Evolutionary conservation across 2,797 vertebrate genomes (phyloP), one percentile per base, ranked within the genome.

Genomic region (Acanthiza pusilla): DNA sequence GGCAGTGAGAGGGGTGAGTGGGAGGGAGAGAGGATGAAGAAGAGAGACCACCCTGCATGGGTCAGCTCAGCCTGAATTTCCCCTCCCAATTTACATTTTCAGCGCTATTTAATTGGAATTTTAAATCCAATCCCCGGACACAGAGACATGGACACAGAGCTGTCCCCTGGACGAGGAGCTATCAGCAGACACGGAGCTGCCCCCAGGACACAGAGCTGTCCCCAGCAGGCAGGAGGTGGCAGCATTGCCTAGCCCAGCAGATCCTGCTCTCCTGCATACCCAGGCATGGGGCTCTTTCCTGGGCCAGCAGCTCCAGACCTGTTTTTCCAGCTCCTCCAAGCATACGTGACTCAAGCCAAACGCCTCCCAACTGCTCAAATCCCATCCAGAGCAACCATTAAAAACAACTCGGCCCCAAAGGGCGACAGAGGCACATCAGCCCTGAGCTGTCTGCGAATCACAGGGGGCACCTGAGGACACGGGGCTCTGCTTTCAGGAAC

Each of bases 151-250:
- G 32, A 40, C 50, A 38, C 22, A 2, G 42, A 40, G 30, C 20
- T 80, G 36, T 51, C 30, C 32, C 40, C 67, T 1, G 47, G n/a
- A 19, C 58, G 40, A 5, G 7, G 60, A 22, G 29, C 4, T 42
- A 20, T 22, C 40, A 20, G 3, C 7, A 11, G 38, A 21, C 58
- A 13, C 23, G 1, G 58, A 62, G 74, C 43, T 67, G 81, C 80
- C 77, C 53, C 58, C 45, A 16, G 40, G 68, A 19, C 77, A 43
- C 68, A n/a, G 71, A 50, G 70, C 43, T 75, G 80, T 75, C 71
- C 61, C 57, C 32, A 4, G 53, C 80, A 65, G 88, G 95, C 97
- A 96, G 93, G 90, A 97, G 97, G 74, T 97, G 97, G 97, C 97
- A 97, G 97, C 88, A 97, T 97, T 96, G 95, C 88, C 93, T 34